Evolutionary conservation across 1,140 invertebrate genomes (phyloP), one percentile per base, ranked within the genome.

Genomic region (Drosophila bocki): DNA sequence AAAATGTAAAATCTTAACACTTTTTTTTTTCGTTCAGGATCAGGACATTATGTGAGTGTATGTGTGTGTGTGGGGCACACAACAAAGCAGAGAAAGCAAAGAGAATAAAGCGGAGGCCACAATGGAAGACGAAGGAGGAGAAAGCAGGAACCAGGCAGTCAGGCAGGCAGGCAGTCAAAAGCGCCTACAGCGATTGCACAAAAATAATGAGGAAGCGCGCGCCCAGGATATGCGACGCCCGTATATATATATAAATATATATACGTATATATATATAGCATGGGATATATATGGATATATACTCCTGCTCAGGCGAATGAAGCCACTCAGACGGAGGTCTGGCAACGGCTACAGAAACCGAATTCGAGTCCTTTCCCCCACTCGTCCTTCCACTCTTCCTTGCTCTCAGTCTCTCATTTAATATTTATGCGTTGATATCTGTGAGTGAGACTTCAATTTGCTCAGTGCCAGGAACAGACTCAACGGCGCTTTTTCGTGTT

Each of bases 391-490:
- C 22, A 6, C 48, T 29, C 22, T 22, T 22, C 22, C 22, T 22
- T 22, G 22, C 22, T 13, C n/a, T 29, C 11, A 3, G 57, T 48
- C 42, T 41, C 37, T 78, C 80, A 88, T 87, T 78, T 83, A 83
- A 70, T 87, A 87, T 87, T 87, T 87, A 88, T 88, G 80, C 77
- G 84, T 88, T 87, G 84, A 87, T 88, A 87, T 88, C 84, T 88
- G 80, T 67, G 77, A 83, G 71, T 80, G 68, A 87, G 84, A 78
- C 69, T 88, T 87, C 72, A 88, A 87, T 88, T 88, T 88, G 71
- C 63, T 61, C 78, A 72, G 56, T 62, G 79, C 70, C 61, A 53
- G 15, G 17, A 15, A 63, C 72, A 77, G 61, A 59, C 41, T 47
- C 50, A 6, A n/a, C 22, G 41, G 17, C 59, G 53, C 32, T 45